Percentiles rank a stretch among this genome's conserved stretches.
phyloP scores from a whole-genome alignment of 2,888 invertebrate species.

The Latheticus oryzae region DNA sequence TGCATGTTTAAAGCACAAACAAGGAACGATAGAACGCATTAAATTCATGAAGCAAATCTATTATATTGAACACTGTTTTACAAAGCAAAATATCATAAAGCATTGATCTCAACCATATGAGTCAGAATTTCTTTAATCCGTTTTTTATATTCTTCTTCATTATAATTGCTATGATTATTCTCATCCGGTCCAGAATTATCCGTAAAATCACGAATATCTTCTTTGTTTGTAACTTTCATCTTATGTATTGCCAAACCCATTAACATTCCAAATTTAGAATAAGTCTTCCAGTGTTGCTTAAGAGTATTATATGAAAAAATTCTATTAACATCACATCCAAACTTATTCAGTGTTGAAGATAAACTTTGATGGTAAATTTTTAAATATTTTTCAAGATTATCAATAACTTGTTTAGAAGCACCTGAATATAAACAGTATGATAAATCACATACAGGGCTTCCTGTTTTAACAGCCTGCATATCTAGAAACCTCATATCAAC shows the following conservation, averaged over 20 bases:
- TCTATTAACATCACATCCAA: slow-evolving; percentile 21
- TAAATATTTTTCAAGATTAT: slow-evolving; percentile 18
- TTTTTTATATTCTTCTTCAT: slow-evolving; percentile 7
- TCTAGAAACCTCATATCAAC: slow-evolving; percentile 4
- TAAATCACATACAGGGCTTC: slow-evolving; percentile 26
- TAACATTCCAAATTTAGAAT: slow-evolving; percentile 14
- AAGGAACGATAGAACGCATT: too few relatives aligned
- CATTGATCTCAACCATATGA: neutral
- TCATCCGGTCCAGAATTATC: slow-evolving; percentile 3
- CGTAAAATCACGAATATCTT: slow-evolving; percentile 14
- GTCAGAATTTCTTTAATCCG: slow-evolving; percentile 8
- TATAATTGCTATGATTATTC: neutral
- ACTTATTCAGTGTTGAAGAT: slow-evolving; percentile 1
- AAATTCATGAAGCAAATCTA: too few relatives aligned
- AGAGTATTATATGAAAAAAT: slow-evolving; percentile 11
- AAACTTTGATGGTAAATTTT: slow-evolving; percentile 20
- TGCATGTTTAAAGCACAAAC: too few relatives aligned
- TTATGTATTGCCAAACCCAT: slow-evolving; percentile 4
- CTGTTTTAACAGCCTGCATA: slow-evolving; percentile 9
- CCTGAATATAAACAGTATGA: slow-evolving; percentile 35
- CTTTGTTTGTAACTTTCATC: slow-evolving; percentile 6
- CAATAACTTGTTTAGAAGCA: slow-evolving; percentile 4
- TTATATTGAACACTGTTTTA: too few relatives aligned
- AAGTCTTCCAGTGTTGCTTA: slow-evolving; percentile 21
- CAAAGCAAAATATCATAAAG: slow-evolving; percentile 1